phyloP scores from a whole-genome alignment of 2,113 vertebrate species.

The Hippocampus zosterae region DNA sequence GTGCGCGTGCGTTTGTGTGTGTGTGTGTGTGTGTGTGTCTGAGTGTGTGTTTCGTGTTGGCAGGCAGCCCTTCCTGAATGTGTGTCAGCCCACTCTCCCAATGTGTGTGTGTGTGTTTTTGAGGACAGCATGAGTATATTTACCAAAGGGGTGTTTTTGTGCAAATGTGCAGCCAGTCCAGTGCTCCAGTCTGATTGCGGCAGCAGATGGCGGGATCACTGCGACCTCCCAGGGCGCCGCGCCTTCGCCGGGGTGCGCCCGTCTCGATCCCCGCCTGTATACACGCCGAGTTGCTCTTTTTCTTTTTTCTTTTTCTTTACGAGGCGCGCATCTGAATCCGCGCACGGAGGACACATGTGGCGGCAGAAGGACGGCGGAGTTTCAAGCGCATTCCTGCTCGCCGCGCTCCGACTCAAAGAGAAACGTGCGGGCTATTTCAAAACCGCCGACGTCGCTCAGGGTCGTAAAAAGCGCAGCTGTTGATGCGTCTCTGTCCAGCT shows the following conservation, averaged over 20 bases:
- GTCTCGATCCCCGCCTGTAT: neutral
- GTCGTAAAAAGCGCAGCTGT: slow-evolving; percentile 53
- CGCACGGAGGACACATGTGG: slow-evolving; percentile 15
- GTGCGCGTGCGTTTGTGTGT: too few species aligned
- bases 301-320: slow-evolving; percentile 27
- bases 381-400: slow-evolving; percentile 49
- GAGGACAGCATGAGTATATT: slow-evolving; percentile 31
- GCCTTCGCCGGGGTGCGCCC: slow-evolving; percentile 25
- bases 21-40: neutral
- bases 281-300: neutral
- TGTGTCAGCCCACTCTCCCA: slow-evolving; percentile 39
- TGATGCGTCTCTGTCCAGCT: slow-evolving; percentile 34
- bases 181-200: slow-evolving; percentile 59
- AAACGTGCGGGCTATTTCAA: slow-evolving; percentile 18
- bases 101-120: slow-evolving; percentile 26
- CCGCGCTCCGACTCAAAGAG: slow-evolving; percentile 34
- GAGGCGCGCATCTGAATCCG: slow-evolving; percentile 17
- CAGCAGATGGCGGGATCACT: slow-evolving; percentile 70
- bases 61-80: slow-evolving; percentile 41
- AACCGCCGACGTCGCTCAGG: slow-evolving; percentile 60
- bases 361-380: neutral
- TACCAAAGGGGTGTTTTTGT: slow-evolving; percentile 10
- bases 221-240: slow-evolving; percentile 62
- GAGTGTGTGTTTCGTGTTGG: slow-evolving; percentile 28
- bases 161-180: slow-evolving; percentile 19